phyloP scores from a whole-genome alignment of 2,113 vertebrate genomes.

The Platycercus adscitus region DNA sequence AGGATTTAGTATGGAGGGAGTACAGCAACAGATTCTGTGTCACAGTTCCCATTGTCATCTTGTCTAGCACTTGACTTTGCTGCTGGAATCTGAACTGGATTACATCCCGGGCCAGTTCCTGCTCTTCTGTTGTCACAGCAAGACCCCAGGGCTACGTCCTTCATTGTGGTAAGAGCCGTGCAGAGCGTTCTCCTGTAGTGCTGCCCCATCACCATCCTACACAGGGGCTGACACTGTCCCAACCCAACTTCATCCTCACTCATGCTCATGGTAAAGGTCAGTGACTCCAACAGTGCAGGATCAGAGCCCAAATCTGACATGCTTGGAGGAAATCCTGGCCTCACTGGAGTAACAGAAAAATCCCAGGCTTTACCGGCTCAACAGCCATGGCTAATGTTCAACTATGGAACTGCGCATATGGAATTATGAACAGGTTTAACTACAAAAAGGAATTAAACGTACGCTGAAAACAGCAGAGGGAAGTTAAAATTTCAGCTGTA shows the following conservation, averaged over 20 bases:
- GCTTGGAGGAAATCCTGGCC: neutral
- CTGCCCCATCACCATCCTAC: neutral
- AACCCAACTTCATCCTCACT: neutral
- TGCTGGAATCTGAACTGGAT: neutral
- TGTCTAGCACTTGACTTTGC: neutral
- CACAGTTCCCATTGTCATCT: neutral
- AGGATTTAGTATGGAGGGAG: neutral
- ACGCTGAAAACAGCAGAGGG: neutral
- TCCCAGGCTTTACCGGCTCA: neutral
- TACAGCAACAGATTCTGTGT: neutral
- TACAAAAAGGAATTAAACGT: conserved; percentile 5
- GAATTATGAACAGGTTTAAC: neutral
- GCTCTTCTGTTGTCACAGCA: neutral
- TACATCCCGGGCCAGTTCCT: neutral
- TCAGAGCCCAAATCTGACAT: neutral
- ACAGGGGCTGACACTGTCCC: rapidly evolving
- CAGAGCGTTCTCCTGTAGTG: neutral
- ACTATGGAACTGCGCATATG: rapidly evolving
- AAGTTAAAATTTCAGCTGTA: conserved; percentile 5
- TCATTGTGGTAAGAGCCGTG: neutral
- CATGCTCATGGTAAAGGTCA: rapidly evolving
- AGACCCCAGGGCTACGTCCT: neutral
- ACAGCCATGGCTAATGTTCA: neutral
- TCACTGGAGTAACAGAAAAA: neutral
- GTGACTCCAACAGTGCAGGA: neutral